These are phyloP conservation scores for Hystrix brachyura DNA, from an alignment of 2,113 vertebrate species.

Conservation along the genomic window DNA sequence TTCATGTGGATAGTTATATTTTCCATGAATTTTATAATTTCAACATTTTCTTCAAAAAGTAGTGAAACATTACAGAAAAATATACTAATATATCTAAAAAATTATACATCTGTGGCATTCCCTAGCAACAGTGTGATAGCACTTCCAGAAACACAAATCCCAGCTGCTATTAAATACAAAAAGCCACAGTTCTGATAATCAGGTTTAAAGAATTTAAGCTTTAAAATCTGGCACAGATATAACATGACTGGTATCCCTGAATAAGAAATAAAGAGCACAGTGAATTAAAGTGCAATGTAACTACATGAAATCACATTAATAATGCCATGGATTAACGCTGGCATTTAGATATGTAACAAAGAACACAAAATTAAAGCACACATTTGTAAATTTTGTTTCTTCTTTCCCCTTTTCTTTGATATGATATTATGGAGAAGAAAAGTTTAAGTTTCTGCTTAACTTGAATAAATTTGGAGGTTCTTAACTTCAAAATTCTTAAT, in stretches of 20 bases:
- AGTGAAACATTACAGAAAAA: slow-evolving; percentile 59
- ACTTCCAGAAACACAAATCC: slow-evolving; percentile 17
- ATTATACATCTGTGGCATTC: not conserved
- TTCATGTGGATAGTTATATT: not conserved
- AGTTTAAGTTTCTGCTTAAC: not conserved
- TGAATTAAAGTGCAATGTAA: slow-evolving; percentile 17
- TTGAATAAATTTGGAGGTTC: not conserved
- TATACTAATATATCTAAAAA: slow-evolving; percentile 11
- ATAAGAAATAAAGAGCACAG: slow-evolving; percentile 38
- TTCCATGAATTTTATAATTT: not conserved
- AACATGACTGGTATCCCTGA: not conserved
- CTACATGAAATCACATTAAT: not conserved
- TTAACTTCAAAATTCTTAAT: not conserved
- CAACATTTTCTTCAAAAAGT: slow-evolving; percentile 29
- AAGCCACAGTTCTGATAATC: not conserved
- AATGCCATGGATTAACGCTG: not conserved
- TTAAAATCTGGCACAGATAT: not conserved
- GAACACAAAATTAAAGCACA: not conserved
- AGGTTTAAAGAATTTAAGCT: not conserved
- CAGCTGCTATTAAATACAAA: not conserved
- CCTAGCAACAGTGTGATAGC: not conserved
- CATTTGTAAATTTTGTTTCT: not conserved
- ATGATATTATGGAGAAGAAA: not conserved
- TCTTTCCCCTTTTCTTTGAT: not conserved
- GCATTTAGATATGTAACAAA: not conserved